A percentile compares a stretch with the other conserved stretches of the same genome.
Conservation (phyloP, 2,797 vertebrate genomes). For the Rhinichthys osculus region DNA sequence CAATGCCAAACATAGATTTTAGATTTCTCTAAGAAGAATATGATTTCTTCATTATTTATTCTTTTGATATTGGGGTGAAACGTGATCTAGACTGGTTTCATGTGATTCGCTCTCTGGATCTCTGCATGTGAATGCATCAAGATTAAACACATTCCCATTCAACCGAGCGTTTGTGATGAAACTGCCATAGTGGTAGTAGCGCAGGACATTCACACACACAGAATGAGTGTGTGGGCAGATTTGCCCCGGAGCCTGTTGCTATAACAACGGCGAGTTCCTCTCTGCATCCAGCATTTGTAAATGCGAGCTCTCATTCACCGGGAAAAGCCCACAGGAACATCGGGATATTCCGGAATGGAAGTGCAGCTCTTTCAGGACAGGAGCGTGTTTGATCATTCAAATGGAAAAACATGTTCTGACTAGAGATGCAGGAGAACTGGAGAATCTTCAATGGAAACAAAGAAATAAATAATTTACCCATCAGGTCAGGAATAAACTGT, state of each 20-base stretch:
- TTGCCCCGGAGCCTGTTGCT: constrained; percentile 61
- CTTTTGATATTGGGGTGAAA: background rate
- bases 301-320: constrained; percentile 53
- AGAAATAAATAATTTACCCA: background rate
- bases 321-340: constrained; percentile 51
- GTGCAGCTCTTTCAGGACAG: constrained; percentile 1
- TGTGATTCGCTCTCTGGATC: background rate
- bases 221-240: constrained; percentile 47
- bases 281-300: constrained; percentile 54
- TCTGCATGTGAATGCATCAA: background rate
- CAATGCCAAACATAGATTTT: background rate
- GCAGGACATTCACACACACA: constrained; percentile 26
- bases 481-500: background rate
- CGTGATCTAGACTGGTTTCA: background rate
- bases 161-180: background rate
- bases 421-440: background rate
- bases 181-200: constrained; percentile 40
- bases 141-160: constrained; percentile 14
- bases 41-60: background rate
- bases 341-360: constrained; percentile 35
- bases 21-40: background rate
- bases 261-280: constrained; percentile 56
- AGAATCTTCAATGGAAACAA: background rate
- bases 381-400: background rate
- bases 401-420: background rate